These are phyloP conservation scores for Ectemnius continuus DNA, from an alignment of 2,888 invertebrate genomes.

Conservation along the genomic window DNA sequence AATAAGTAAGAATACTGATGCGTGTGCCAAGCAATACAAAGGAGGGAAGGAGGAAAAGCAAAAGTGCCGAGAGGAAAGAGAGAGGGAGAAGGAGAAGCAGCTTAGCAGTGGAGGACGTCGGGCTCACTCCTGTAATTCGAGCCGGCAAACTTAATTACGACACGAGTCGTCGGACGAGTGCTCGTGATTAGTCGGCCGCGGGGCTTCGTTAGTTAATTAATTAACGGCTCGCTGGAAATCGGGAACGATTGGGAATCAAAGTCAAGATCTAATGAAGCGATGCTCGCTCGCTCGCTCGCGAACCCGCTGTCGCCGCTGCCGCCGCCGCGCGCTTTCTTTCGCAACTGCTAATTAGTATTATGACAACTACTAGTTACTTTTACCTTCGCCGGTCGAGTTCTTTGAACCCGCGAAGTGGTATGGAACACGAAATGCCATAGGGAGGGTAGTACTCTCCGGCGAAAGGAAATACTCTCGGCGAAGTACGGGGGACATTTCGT, in stretches of 20 bases:
- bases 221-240: conserved; percentile 53
- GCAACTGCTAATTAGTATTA: conserved; percentile 1
- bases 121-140: conserved; percentile 37
- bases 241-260: conserved; percentile 42
- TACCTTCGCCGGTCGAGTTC: too few relatives aligned
- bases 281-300: conserved; percentile 24
- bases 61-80: conserved; percentile 32
- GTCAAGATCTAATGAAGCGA: conserved; percentile 29
- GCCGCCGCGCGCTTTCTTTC: neutral
- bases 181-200: conserved; percentile 28
- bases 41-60: conserved; percentile 24
- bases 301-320: neutral
- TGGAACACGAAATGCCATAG: too few relatives aligned
- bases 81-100: conserved; percentile 26
- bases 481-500: conserved; percentile 32
- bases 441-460: too few relatives aligned
- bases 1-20: neutral
- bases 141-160: conserved; percentile 58
- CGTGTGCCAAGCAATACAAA: conserved; percentile 14
- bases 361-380: neutral
- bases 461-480: too few relatives aligned
- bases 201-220: conserved; percentile 49
- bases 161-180: conserved; percentile 27
- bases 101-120: conserved; percentile 20
- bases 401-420: too few relatives aligned